These are phyloP conservation scores for Holotrichia oblita DNA, from an alignment of 1,140 invertebrate species.

Conservation along the genomic window DNA sequence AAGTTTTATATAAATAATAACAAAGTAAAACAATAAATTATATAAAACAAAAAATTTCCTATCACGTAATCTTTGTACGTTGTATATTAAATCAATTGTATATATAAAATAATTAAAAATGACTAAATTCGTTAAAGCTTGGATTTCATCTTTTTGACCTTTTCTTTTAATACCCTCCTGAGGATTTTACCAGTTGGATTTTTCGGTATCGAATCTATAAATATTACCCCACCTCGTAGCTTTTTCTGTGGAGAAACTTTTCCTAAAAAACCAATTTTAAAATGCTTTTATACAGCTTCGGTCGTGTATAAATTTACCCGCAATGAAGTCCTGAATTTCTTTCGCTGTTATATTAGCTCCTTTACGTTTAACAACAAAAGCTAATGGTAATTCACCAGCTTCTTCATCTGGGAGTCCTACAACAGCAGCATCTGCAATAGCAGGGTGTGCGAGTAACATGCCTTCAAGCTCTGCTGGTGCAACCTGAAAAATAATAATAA, in stretches of 20 bases:
- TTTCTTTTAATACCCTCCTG: constrained; percentile 47
- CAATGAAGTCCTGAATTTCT: constrained; percentile 65
- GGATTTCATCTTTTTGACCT: constrained; percentile 2
- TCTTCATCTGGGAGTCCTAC: constrained; percentile 73
- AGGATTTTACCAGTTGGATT: constrained; percentile 80
- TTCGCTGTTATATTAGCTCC: constrained; percentile 60
- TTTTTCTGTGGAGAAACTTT: constrained; percentile 75
- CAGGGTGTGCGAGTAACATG: constrained; percentile 71
- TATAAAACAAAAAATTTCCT: constrained; percentile 9
- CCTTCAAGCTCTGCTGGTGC: constrained; percentile 80
- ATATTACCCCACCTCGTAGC: constrained; percentile 72
- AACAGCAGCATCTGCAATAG: constrained; percentile 75
- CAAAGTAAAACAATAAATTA: constrained; percentile 3
- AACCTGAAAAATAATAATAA: constrained; percentile 67
- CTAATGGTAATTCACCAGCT: constrained; percentile 75
- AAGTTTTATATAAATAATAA: not conserved
- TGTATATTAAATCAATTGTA: not conserved
- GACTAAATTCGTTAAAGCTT: constrained; percentile 32
- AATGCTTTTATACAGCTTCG: not conserved
- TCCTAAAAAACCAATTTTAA: constrained; percentile 18
- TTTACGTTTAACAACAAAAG: constrained; percentile 71
- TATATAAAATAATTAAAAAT: not conserved
- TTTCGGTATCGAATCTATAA: constrained; percentile 77
- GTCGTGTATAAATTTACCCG: constrained; percentile 54
- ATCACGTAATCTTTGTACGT: not conserved